Base-by-base conservation (phyloP, 2,797 vertebrate species). In the Crocodylus rhombifer region DNA sequence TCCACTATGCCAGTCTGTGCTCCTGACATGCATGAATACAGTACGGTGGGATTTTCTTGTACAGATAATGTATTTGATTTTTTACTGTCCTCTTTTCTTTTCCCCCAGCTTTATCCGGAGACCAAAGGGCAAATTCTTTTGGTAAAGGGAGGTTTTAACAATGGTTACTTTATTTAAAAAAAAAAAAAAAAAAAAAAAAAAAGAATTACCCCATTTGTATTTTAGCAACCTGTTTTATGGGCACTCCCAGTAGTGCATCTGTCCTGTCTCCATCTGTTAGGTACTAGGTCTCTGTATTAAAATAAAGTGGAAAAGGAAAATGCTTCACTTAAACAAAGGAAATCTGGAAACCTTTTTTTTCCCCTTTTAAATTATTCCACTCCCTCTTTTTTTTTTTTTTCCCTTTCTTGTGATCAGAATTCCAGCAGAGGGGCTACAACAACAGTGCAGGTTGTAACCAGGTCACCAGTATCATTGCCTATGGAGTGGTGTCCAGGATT, bases 381-480 rank as follows among this genome's bases (percentile, higher is more conserved):
- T 95, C 95, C 90, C 81, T 85, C 75, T 87, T 96, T 97, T 94
- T 95, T 96, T 96, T 58, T 92, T 96, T 96, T 42, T 95, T 93
- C 91, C 94, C 95, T 93, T 97, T 94, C 96, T 97, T 97, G 84
- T 98, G 97, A 97, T 97, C 71, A 2, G 88, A 95, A 95, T 86
- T 89, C 92, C 97, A 97, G 96, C 96, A 94, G 94, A 94, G 93
- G 95, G 96, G 94, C 97, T 98, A 97, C 94, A 96, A 98, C 97
- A 98, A 97, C 97, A 98, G 88, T 20, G 83, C 90, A 95, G 97
- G 92, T 86, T 96, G 97, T 95, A 96, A 93, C 79, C 96, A 97
- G 98, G 98, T 98, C 98, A 98, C 91, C 92, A 88, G 91, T 97
- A 97, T 97, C 97, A 97, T 83, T 88, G 95, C 97, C 94, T 85